These are phyloP conservation scores for Ardeotis arabs DNA, from an alignment of 2,113 vertebrate genomes.

Conservation along the genomic window DNA sequence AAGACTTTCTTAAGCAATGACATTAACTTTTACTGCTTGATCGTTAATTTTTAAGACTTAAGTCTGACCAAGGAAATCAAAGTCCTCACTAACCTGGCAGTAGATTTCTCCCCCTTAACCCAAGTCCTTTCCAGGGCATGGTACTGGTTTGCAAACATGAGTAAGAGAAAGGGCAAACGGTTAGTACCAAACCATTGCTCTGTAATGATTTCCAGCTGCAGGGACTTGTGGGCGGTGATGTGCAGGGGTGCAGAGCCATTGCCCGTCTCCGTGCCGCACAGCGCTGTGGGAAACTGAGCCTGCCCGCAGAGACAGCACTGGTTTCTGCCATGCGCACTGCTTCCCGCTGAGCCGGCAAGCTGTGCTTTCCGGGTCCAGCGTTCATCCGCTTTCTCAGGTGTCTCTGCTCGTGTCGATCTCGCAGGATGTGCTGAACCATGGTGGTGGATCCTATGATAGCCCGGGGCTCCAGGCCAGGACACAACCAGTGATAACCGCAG, in stretches of 20 bases:
- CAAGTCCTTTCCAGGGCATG: not conserved
- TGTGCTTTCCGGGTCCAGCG: fast-evolving
- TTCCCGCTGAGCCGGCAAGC: fast-evolving
- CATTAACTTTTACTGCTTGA: not conserved
- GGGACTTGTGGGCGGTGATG: not conserved
- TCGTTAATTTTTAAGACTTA: not conserved
- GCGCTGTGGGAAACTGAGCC: too few relatives aligned
- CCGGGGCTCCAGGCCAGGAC: too few relatives aligned
- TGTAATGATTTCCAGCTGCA: not conserved
- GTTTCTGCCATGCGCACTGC: fast-evolving
- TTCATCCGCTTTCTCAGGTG: not conserved
- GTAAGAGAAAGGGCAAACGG: fast-evolving
- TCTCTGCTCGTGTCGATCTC: not conserved
- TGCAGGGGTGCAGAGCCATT: not conserved
- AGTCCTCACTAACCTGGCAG: not conserved
- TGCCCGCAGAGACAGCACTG: fast-evolving
- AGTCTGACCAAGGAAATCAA: not conserved
- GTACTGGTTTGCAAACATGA: fast-evolving
- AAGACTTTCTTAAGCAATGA: not conserved
- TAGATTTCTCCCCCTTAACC: not conserved
- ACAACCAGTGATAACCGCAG: fast-evolving
- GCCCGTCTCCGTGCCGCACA: not conserved
- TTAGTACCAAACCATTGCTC: too few relatives aligned
- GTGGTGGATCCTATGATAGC: not conserved
- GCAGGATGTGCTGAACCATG: not conserved